Percentiles rank a stretch among this genome's conserved stretches.
These are phyloP conservation scores for Chaetorhynchus papuensis DNA, from an alignment of 2,113 vertebrate species.

Conservation along the genomic window DNA sequence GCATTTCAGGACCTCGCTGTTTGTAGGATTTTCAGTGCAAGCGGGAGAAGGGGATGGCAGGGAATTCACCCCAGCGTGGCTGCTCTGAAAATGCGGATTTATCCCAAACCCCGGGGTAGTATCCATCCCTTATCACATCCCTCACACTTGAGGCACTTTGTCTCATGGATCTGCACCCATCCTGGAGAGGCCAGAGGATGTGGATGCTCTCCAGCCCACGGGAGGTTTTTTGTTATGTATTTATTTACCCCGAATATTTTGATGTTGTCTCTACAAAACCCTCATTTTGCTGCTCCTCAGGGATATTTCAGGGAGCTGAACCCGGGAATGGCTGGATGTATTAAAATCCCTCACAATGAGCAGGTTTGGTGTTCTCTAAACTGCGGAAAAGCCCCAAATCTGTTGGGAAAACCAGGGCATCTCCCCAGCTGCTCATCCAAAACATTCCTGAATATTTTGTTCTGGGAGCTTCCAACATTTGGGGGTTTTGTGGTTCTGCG, in stretches of 20 bases:
- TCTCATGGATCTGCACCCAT: neutral
- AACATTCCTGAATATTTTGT: accelerated
- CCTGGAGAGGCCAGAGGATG: neutral
- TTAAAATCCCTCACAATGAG: neutral
- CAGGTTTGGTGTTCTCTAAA: neutral
- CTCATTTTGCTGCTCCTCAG: neutral
- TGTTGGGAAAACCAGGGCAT: neutral
- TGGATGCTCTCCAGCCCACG: neutral
- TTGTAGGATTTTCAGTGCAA: neutral
- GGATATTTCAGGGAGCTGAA: neutral
- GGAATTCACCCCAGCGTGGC: neutral
- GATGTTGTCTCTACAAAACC: neutral
- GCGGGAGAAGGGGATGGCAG: neutral
- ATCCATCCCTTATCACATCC: neutral
- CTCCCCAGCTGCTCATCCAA: neutral
- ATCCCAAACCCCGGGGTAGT: neutral
- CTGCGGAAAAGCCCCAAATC: neutral
- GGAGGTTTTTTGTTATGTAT: neutral
- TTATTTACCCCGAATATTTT: neutral
- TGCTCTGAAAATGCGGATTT: neutral
- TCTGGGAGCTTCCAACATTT: neutral
- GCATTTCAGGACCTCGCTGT: neutral
- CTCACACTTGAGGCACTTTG: neutral
- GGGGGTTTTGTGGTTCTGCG: neutral
- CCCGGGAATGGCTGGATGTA: neutral